A percentile compares a stretch with the other conserved stretches of the same genome.
These are phyloP conservation scores for Poeciliopsis turrubarensis DNA, from an alignment of 2,113 vertebrate genomes.

Conservation along the genomic window DNA sequence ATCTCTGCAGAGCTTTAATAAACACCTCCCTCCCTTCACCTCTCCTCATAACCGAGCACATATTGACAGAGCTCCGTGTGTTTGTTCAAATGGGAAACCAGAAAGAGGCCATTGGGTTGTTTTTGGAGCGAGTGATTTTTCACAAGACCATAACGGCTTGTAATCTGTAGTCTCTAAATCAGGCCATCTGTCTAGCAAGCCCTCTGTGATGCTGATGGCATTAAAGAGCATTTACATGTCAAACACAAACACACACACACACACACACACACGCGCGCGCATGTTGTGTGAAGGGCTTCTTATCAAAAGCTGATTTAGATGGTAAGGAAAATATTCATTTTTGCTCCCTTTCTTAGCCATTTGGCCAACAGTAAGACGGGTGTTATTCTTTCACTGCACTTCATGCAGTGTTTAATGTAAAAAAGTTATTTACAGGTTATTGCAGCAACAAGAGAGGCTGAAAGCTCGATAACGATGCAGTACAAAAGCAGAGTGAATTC, in stretches of 20 bases:
- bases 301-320: conserved; percentile 38
- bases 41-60: conserved; percentile 47
- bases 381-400: background rate
- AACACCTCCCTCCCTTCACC: conserved; percentile 30
- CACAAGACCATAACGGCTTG: conserved; percentile 64
- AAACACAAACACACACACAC: conserved; percentile 31
- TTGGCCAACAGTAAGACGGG: conserved; percentile 26
- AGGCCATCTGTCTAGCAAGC: conserved; percentile 70
- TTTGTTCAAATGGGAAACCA: conserved; percentile 56
- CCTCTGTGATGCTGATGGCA: conserved; percentile 60
- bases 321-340: conserved; percentile 42
- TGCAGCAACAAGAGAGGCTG: conserved; percentile 6
- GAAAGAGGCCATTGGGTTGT: conserved; percentile 52
- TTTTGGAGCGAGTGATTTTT: conserved; percentile 61
- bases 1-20: conserved; percentile 42
- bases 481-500: no score
- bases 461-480: background rate
- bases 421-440: conserved; percentile 10
- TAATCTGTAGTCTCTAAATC: conserved; percentile 70
- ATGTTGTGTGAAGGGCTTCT: conserved; percentile 27
- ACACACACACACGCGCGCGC: conserved; percentile 16
- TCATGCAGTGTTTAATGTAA: conserved; percentile 19
- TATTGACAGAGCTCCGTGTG: conserved; percentile 47
- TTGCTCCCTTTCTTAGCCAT: conserved; percentile 35
- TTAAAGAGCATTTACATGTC: conserved; percentile 61